Base-by-base conservation (phyloP, 2,797 vertebrate genomes). In the Scolopax rusticola region DNA sequence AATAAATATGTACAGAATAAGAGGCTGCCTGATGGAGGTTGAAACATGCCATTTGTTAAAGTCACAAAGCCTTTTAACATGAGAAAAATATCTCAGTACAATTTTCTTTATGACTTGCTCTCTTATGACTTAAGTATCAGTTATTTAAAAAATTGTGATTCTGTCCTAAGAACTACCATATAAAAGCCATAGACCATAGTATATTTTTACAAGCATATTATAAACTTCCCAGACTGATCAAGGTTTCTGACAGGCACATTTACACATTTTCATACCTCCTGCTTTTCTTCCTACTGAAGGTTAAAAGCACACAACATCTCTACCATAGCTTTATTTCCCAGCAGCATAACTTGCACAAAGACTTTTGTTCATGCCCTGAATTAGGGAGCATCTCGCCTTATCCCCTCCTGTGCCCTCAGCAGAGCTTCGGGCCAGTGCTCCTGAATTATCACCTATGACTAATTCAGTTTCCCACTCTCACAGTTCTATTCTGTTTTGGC, bases 151-250 rank as follows among this genome's bases (percentile, higher is more conserved):
- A 89, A 48, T 5, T 8, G 69, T 76, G 73, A 6, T 88, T 53
- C 73, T 1, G 1, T 70, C 75, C 68, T 45, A 33, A 87, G 80
- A 89, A 19, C 60, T 75, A 43, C 64, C 47, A 27, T 33, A 85
- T 60, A 93, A 96, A 93, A 97, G 59, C 87, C 64, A 21, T 1
- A 84, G 86, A 78, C 84, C 71, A 38, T 18, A 40, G 48, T 41
- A 25, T 61, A 77, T 83, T 96, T 97, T 93, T 93, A 93, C 89
- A 96, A 73, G 68, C 48, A 50, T 48, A 36, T 77, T 60, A 45
- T 38, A 64, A 87, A 90, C 67, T 45, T 90, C 68, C 43, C 1
- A 1, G 78, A 13, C 70, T 53, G 89, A 77, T 89, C 59, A 63
- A 68, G 48, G 8, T 61, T 94, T 84, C 82, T 28, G 50, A 78